Conservation (phyloP, 2,113 vertebrate species). For the Podarcis raffonei region DNA sequence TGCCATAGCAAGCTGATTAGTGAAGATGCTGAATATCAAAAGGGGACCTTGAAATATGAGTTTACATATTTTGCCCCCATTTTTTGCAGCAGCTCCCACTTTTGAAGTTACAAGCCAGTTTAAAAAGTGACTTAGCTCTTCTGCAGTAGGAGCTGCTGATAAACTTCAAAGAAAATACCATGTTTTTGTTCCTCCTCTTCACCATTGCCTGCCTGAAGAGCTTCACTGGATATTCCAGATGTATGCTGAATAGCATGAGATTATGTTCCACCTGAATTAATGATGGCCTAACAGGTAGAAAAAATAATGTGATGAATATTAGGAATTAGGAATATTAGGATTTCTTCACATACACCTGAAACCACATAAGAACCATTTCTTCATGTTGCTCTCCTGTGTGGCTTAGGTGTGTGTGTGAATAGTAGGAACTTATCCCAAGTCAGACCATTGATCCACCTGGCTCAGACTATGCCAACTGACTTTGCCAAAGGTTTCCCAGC, state of each 20-base stretch:
- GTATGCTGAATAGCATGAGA: not conserved
- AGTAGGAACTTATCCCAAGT: too few species aligned
- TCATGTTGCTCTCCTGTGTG: not conserved
- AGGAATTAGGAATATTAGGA: not conserved
- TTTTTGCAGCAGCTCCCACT: not conserved
- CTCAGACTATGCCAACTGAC: too few species aligned
- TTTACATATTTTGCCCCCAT: not conserved
- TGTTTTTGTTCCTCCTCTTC: not conserved
- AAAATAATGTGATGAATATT: not conserved
- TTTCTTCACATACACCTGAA: too few species aligned
- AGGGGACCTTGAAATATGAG: too few species aligned
- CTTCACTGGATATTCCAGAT: not conserved
- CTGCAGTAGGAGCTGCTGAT: not conserved
- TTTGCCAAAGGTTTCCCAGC: too few species aligned
- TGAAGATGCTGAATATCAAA: too few species aligned
- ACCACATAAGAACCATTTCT: too few species aligned
- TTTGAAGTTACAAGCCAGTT: not conserved
- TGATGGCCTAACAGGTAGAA: not conserved
- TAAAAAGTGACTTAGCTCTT: not conserved
- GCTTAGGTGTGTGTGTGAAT: not conserved
- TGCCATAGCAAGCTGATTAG: too few species aligned
- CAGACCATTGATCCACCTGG: too few species aligned
- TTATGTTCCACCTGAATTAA: not conserved
- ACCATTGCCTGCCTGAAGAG: not conserved
- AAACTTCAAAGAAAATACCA: not conserved